phyloP scores from a whole-genome alignment of 2,888 invertebrate genomes.

The Aphrophora alni region DNA sequence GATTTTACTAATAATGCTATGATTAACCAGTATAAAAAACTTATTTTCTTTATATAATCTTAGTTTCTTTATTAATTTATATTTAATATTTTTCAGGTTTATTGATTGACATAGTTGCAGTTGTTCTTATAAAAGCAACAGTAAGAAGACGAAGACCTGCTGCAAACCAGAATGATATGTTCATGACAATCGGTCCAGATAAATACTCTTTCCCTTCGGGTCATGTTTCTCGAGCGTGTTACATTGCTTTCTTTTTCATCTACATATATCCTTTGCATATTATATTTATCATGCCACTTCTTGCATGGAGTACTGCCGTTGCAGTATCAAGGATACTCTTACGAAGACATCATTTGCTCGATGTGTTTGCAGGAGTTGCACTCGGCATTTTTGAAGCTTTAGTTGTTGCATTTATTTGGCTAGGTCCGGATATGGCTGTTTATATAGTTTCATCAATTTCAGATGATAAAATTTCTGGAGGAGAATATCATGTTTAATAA shows the following conservation, averaged over 20 bases:
- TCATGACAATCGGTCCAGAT: conserved; percentile 77
- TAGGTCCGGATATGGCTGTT: conserved; percentile 67
- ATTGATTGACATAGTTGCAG: conserved; percentile 77
- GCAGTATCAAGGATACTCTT: conserved; percentile 81
- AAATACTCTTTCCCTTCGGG: conserved; percentile 90
- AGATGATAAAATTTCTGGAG: conserved; percentile 74
- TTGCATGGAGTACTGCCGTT: conserved; percentile 78
- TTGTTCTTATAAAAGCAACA: conserved; percentile 79
- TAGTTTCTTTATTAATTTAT: conserved; percentile 16
- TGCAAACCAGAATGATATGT: conserved; percentile 69
- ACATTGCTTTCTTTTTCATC: conserved; percentile 76
- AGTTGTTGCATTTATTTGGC: conserved; percentile 70
- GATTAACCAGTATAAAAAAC: too few species aligned
- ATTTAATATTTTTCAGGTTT: conserved; percentile 75
- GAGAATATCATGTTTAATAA: conserved; percentile 70
- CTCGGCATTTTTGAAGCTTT: conserved; percentile 77
- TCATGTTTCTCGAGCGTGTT: conserved; percentile 84
- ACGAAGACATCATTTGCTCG: conserved; percentile 86
- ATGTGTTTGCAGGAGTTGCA: conserved; percentile 76
- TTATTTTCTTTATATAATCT: not conserved
- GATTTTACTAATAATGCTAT: too few species aligned
- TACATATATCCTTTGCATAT: conserved; percentile 63
- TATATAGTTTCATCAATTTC: conserved; percentile 60
- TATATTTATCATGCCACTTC: conserved; percentile 67
- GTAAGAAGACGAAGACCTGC: conserved; percentile 79